A percentile compares a stretch with the other conserved stretches of the same genome.
These are phyloP conservation scores for Heliconius hewitsoni DNA, from an alignment of 1,140 invertebrate genomes.

Conservation along the genomic window DNA sequence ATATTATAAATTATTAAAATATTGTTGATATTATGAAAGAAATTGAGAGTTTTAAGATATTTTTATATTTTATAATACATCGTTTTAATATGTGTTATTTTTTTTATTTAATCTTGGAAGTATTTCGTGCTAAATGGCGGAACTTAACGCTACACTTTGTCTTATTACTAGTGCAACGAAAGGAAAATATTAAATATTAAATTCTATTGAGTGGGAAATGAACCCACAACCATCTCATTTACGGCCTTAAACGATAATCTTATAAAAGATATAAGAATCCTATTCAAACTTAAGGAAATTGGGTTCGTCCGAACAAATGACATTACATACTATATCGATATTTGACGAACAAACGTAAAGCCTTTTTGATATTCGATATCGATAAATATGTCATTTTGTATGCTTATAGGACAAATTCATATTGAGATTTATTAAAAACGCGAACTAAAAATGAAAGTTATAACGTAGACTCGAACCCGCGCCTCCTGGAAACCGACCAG, in stretches of 20 bases:
- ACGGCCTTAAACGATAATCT: background rate
- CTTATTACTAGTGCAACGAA: no score
- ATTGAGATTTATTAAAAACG: no score
- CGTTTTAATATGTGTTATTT: background rate
- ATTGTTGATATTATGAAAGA: background rate
- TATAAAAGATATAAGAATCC: no score
- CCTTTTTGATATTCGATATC: conserved; percentile 9
- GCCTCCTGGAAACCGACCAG: no score
- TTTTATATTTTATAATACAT: background rate
- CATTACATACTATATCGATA: conserved; percentile 25
- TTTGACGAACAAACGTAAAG: conserved; percentile 22
- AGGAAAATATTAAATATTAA: no score
- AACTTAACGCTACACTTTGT: no score
- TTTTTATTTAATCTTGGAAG: no score
- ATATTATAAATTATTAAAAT: background rate
- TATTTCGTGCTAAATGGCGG: no score
- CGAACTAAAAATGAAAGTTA: no score
- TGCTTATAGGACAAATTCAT: background rate
- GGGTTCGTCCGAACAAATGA: conserved; percentile 23
- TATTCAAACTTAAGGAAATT: conserved; percentile 23
- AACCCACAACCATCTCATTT: no score
- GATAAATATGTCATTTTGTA: background rate
- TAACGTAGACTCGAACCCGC: no score
- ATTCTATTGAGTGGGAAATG: no score
- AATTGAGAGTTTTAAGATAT: background rate